phyloP scores from a whole-genome alignment of 1,140 invertebrate species.

The Bombus consobrinus region DNA sequence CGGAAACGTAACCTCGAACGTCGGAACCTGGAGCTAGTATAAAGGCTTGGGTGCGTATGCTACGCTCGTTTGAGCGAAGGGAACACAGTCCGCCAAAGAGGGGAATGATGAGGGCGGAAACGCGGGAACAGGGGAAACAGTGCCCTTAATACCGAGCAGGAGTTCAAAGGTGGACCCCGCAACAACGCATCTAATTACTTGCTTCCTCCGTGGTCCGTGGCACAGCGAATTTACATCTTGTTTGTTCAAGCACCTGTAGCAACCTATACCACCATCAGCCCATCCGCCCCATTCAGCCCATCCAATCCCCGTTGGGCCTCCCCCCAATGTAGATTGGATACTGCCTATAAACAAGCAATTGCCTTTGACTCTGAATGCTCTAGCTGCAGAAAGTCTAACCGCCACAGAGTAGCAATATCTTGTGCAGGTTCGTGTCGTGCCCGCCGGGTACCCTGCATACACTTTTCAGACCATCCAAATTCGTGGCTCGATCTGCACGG shows the following conservation, averaged over 20 bases:
- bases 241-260: slow-evolving; percentile 78
- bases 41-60: slow-evolving; percentile 46
- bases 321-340: slow-evolving; percentile 75
- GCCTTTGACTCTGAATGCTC: slow-evolving; percentile 63
- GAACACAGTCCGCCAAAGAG: slow-evolving; percentile 38
- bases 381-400: slow-evolving; percentile 53
- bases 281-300: background rate
- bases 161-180: slow-evolving; percentile 78
- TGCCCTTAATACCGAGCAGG: slow-evolving; percentile 74
- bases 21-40: background rate
- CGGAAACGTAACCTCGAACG: slow-evolving; percentile 7
- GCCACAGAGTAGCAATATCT: slow-evolving; percentile 63
- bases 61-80: slow-evolving; percentile 40
- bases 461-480: slow-evolving; percentile 8
- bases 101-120: slow-evolving; percentile 12
- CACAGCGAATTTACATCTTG: slow-evolving; percentile 78
- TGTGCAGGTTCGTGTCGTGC: slow-evolving; percentile 56
- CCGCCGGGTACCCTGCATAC: slow-evolving; percentile 20
- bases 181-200: slow-evolving; percentile 82
- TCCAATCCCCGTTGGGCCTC: background rate
- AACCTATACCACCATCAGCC: slow-evolving; percentile 44
- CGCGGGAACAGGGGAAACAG: slow-evolving; percentile 53
- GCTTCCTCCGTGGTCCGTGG: slow-evolving; percentile 72
- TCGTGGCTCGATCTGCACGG: background rate
- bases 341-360: slow-evolving; percentile 73